Percentiles rank a stretch among this genome's conserved stretches.
These are phyloP conservation scores for Dinothrombium tinctorium DNA, from an alignment of 1,140 invertebrate species.

Conservation along the genomic window DNA sequence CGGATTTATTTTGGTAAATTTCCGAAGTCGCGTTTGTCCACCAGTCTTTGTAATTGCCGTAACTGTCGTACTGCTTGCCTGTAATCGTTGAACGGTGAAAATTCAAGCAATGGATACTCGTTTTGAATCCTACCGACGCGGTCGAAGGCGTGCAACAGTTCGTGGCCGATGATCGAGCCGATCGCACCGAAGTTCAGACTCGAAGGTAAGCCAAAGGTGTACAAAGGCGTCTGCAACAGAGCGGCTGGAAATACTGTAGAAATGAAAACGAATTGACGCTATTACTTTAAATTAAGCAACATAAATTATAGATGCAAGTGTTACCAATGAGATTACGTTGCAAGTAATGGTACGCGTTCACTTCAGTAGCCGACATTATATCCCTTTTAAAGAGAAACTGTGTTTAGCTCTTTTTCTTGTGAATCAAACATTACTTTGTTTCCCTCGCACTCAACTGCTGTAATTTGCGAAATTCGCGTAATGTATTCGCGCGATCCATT, in stretches of 20 bases:
- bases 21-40: not conserved
- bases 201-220: not conserved
- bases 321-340: not conserved
- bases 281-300: not conserved
- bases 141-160: constrained; percentile 27
- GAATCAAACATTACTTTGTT: not conserved
- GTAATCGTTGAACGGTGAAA: not conserved
- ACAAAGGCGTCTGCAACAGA: not conserved
- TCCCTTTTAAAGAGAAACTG: not conserved
- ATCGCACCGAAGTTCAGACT: constrained; percentile 25
- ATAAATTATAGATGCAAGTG: not conserved
- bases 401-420: not conserved
- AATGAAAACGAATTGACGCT: not conserved
- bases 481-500: not conserved
- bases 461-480: not conserved
- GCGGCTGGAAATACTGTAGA: not conserved
- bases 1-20: not conserved
- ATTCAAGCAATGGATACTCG: not conserved
- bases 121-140: constrained; percentile 23
- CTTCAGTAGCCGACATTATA: not conserved
- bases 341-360: not conserved
- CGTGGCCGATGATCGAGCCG: constrained; percentile 17
- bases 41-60: not conserved
- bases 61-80: not conserved
- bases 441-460: not conserved